These are phyloP conservation scores for Parauchenoglanis ngamensis DNA, from an alignment of 2,797 vertebrate species.

Conservation along the genomic window DNA sequence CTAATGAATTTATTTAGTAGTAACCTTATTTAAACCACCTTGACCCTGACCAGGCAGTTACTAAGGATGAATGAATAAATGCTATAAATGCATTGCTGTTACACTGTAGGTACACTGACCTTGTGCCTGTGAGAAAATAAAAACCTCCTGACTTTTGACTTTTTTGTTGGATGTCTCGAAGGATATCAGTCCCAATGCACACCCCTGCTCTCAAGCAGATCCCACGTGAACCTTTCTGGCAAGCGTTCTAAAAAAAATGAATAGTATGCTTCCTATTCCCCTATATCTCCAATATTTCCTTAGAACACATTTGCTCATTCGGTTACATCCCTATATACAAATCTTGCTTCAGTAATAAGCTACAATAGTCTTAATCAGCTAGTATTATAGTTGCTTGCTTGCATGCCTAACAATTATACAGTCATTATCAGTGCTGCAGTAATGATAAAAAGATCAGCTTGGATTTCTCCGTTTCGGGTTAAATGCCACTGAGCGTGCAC, in stretches of 20 bases:
- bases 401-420: not conserved
- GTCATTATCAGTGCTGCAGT: not conserved
- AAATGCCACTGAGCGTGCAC: not conserved
- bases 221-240: not conserved
- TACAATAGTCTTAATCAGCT: not conserved
- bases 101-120: not conserved
- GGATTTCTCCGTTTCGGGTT: not conserved
- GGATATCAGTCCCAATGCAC: not conserved
- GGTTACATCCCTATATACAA: not conserved
- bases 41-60: not conserved
- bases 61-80: not conserved
- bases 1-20: not conserved
- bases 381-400: not conserved
- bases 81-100: not conserved
- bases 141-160: not conserved
- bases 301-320: not conserved
- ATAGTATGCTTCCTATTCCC: not conserved
- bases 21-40: not conserved
- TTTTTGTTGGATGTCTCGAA: not conserved
- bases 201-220: not conserved
- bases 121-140: conserved; percentile 15
- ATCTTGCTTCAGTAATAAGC: not conserved
- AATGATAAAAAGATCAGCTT: not conserved
- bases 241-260: not conserved
- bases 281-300: not conserved